Base-by-base conservation (phyloP, 2,113 vertebrate species). In the Cyanoramphus novaezelandiae region DNA sequence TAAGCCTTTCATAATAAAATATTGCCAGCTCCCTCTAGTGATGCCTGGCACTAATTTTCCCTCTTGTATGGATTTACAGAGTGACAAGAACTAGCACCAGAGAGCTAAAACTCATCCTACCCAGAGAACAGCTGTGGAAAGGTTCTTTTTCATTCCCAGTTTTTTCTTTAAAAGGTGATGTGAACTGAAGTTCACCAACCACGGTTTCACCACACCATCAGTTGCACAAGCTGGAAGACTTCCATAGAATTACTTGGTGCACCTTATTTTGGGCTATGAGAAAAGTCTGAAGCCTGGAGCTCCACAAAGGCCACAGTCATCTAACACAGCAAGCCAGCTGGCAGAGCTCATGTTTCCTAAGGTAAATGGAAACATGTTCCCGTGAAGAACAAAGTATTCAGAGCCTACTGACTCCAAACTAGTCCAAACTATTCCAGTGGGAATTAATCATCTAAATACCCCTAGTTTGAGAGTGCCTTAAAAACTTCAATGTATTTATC, bases 171-270 rank as follows among this genome's bases (percentile, higher is more conserved):
- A 64, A 92, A 15, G 27, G 5, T 20, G 55, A 44, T 37, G 27
- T 8, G 37, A 80, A 31, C 23, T 4, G 31, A 72, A 25, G 57
- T 10, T 74, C 50, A 37, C 11, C 21, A 43, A n/a, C 6, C 2
- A 0, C 1, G 0, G 4, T 18, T 84, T 39, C 57, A 64, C 25
- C 43, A 6, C 2, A 3, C 7, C 29, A 57, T 41, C 74, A 60
- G 21, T 7, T 27, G 18, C 57, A 75, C 11, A 49, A 69, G 16
- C 39, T 79, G 37, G 17, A 72, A 74, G 21, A 55, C 17, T 75
- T 84, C 47, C 12, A 14, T 27, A 44, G 43, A 17, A 16, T 79
- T 68, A 57, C 6, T 65, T 41, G 17, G 8, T 80, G 59, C 35
- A 37, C 23, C 3, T 76, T 85, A 11, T 57, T 72, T 52, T 57